Percentiles rank a stretch among this genome's conserved stretches.
phyloP scores from a whole-genome alignment of 2,888 invertebrate species.

The Phlogophora meticulosa region DNA sequence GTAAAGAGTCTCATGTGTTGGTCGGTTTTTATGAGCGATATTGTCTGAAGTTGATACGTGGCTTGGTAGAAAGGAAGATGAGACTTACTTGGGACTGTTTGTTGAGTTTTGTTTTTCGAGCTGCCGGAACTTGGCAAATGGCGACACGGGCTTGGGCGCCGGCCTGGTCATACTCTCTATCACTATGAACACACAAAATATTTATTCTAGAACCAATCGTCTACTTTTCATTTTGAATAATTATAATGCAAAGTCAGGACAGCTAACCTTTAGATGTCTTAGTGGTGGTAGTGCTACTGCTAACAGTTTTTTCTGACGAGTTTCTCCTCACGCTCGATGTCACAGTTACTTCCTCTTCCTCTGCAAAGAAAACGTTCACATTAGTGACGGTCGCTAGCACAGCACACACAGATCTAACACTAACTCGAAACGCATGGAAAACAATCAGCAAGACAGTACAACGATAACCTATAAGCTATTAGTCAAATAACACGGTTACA shows the following conservation, averaged over 20 bases:
- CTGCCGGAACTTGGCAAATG: slow-evolving; percentile 97
- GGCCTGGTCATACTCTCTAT: slow-evolving; percentile 88
- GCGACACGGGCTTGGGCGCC: slow-evolving; percentile 94
- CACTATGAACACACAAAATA: slow-evolving; percentile 80
- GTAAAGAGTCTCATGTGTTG: slow-evolving; percentile 44
- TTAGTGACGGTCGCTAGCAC: slow-evolving; percentile 20
- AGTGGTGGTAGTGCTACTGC: slow-evolving; percentile 91
- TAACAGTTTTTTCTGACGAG: slow-evolving; percentile 91
- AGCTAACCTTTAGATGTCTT: slow-evolving; percentile 91
- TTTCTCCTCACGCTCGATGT: slow-evolving; percentile 88
- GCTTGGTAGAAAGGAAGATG: not conserved
- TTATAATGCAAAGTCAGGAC: not conserved
- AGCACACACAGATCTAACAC: slow-evolving; percentile 60
- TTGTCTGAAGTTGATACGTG: slow-evolving; percentile 39
- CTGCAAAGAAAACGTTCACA: slow-evolving; percentile 74
- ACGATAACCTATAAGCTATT: slow-evolving; percentile 88
- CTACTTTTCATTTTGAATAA: not conserved
- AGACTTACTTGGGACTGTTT: slow-evolving; percentile 94
- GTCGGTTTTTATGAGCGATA: slow-evolving; percentile 29
- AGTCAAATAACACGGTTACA: slow-evolving; percentile 89
- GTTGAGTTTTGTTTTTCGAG: slow-evolving; percentile 96
- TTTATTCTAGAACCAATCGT: not conserved
- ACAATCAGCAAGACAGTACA: slow-evolving; percentile 86
- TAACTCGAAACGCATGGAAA: slow-evolving; percentile 80
- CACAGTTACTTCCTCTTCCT: slow-evolving; percentile 87